Evolutionary conservation across 2,113 vertebrate species (phyloP), one percentile per base, ranked within the genome.

Genomic region (Planiliza haematocheilus): DNA sequence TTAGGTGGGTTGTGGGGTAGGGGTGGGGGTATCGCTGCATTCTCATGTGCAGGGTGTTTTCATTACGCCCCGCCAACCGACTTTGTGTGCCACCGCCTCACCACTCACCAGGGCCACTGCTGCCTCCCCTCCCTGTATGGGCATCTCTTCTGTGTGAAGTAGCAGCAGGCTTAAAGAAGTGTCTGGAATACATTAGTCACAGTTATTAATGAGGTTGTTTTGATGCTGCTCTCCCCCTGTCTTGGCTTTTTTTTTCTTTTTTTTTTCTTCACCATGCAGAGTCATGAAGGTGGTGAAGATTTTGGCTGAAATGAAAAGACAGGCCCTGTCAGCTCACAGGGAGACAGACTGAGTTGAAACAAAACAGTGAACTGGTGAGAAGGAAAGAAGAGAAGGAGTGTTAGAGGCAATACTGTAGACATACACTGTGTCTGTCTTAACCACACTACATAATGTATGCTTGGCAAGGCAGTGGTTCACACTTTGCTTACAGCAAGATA

Each of bases 151-250:
- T 77, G 62, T 80, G 61, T 81, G 53, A 74, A 82, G 78, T 79
- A 88, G 76, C 65, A 69, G 66, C 65, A 69, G 66, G 84, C 79
- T 85, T 81, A 71, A 64, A 81, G 73, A 84, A 70, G 52, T 51
- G 88, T 72, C 89, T 92, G 91, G 89, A 92, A 91, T 88, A 86
- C 75, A 93, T 93, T 91, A 92, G 86, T 85, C 83, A 63, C 70
- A 74, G 80, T 90, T 91, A 92, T 89, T 91, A 90, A 91, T 86
- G 78, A 86, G 69, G 68, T 46, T 83, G 74, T 89, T 91, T 89
- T 77, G 79, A 84, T 88, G 86, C 82, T 74, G 64, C 68, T 62
- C 61, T 80, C 77, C 60, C 58, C 67, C 77, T 66, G 74, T 83
- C 51, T 90, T 78, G 21, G 58, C 30, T 73, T 78, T 81, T 84